A percentile compares a stretch with the other conserved stretches of the same genome.
Evolutionary conservation across 2,113 vertebrate genomes (phyloP).

Genomic region (Laticauda colubrina): DNA sequence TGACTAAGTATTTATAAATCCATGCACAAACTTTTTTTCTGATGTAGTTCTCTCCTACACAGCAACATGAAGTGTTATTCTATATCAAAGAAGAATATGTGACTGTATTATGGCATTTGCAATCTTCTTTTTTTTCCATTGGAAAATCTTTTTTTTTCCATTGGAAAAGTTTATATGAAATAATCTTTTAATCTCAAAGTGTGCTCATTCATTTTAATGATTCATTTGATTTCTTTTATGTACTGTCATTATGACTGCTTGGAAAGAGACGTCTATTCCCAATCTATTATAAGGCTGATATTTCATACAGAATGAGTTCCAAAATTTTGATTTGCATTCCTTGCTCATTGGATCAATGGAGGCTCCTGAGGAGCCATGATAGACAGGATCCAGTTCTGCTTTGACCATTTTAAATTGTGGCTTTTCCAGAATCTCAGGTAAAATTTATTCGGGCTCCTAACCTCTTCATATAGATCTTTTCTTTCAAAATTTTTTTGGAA

Average conservation of each 20-base stretch:
- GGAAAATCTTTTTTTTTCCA: neutral
- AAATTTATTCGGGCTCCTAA: neutral
- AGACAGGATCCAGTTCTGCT: neutral
- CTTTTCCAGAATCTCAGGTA: neutral
- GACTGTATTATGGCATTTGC: neutral
- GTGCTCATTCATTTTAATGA: slow-evolving; percentile 23
- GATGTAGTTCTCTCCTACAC: neutral
- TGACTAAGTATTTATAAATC: neutral
- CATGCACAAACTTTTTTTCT: slow-evolving; percentile 4
- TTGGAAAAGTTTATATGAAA: neutral
- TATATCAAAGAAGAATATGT: neutral
- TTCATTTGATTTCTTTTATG: neutral
- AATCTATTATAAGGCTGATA: neutral
- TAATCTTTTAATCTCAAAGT: neutral
- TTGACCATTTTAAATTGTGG: neutral
- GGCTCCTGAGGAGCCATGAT: neutral
- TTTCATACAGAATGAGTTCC: neutral
- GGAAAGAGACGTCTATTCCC: neutral
- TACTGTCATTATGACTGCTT: neutral
- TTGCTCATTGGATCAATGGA: neutral
- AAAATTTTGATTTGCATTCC: neutral
- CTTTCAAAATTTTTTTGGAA: neutral
- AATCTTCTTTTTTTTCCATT: neutral
- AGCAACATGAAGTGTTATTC: neutral
- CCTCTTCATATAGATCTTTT: neutral